Evolutionary conservation across 2,113 vertebrate genomes (phyloP), one percentile per base, ranked within the genome.

Genomic region (Triplophysa dalaica): DNA sequence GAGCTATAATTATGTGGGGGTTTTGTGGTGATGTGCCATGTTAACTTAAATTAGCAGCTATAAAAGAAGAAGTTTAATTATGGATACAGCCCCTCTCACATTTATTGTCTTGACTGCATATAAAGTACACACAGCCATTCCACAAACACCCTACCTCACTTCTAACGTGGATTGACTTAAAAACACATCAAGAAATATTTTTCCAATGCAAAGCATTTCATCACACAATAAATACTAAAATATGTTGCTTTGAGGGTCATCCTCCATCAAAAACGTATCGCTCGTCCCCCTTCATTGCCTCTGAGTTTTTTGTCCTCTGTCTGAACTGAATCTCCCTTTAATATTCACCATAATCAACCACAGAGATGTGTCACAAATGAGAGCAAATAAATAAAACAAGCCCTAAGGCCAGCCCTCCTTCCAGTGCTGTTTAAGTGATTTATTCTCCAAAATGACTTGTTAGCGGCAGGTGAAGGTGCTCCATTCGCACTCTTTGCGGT

Each of bases 11-110:
- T 80, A 83, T 45, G 67, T 58, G 50, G 11, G 22, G 12, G 70
- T 79, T 79, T 68, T 62, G 41, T 70, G 63, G 82, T 58, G 50
- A 73, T 80, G 73, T 61, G 52, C 21, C 61, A 60, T 77, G 67
- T 43, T 83, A 75, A 80, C 52, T 83, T 65, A 72, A 80, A 83
- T 29, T 8, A 83, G 60, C 58, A 69, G 67, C 54, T 69, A 22
- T 60, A 41, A 70, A 54, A 75, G 60, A 79, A 65, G 50, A 72
- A 64, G 19, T 75, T 41, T 65, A 79, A 81, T 84, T 84, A 81
- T 26, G 26, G 21, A 43, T 16, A 21, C 14, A 24, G 41, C 41
- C 17, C 24, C 26, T 56, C 19, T n/a, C 45, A 54, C 13, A 54
- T 45, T 43, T 45, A 65, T 33, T 58, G 60, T 45, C 52, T 56